Evolutionary conservation across 2,888 invertebrate genomes (phyloP).

Genomic region (Siphonodentalium dalli): DNA sequence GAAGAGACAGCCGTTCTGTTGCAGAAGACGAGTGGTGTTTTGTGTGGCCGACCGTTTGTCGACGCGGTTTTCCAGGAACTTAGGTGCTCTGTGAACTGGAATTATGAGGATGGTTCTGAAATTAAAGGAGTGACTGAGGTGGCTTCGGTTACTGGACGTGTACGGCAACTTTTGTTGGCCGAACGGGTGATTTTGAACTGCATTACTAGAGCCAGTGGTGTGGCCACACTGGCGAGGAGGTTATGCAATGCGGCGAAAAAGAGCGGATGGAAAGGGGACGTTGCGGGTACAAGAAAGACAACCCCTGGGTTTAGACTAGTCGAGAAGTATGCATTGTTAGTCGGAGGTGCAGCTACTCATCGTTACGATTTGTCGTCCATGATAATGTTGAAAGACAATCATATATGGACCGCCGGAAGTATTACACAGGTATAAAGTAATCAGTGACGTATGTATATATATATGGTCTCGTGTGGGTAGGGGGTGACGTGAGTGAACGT

Average conservation of each 20-base stretch:
- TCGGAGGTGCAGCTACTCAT: conserved; percentile 65
- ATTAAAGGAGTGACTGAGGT: conserved; percentile 47
- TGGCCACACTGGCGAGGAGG: conserved; percentile 59
- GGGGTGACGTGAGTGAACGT: too few relatives aligned
- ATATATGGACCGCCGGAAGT: conserved; percentile 64
- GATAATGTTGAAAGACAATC: conserved; percentile 68
- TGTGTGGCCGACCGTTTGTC: conserved; percentile 66
- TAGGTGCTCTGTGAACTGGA: conserved; percentile 61
- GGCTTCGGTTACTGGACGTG: conserved; percentile 61
- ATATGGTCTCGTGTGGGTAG: too few relatives aligned
- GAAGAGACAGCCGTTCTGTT: conserved; percentile 55
- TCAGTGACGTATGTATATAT: too few relatives aligned
- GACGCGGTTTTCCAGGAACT: conserved; percentile 64
- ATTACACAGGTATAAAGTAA: conserved; percentile 56
- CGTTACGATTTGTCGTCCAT: conserved; percentile 65
- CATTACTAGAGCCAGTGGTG: conserved; percentile 64
- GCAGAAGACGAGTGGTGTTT: conserved; percentile 58
- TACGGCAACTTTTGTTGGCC: conserved; percentile 61
- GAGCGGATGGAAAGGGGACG: conserved; percentile 60
- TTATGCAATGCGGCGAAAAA: conserved; percentile 38
- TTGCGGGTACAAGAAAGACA: conserved; percentile 67
- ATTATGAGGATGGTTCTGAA: conserved; percentile 53
- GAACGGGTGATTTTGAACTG: conserved; percentile 65
- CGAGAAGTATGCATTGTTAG: conserved; percentile 66
- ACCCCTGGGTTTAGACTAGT: conserved; percentile 67